A percentile compares a stretch with the other conserved stretches of the same genome.
These are phyloP conservation scores for Drosophila elegans DNA, from an alignment of 1,140 invertebrate genomes.

Conservation along the genomic window DNA sequence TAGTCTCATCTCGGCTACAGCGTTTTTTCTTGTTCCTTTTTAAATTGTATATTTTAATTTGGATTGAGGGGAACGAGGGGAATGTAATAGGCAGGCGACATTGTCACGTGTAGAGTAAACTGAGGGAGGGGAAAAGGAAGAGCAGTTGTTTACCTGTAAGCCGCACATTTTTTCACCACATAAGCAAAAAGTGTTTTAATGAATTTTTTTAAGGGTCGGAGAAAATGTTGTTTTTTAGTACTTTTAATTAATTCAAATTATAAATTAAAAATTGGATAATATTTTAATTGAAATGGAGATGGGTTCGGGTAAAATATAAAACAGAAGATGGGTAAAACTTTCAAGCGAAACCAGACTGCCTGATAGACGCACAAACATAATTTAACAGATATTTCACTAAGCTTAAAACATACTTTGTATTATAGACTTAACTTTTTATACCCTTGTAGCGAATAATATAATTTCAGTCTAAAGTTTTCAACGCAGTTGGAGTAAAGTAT, in stretches of 20 bases:
- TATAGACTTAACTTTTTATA: no score
- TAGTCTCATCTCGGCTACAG: not conserved
- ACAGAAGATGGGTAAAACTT: not conserved
- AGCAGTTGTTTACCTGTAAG: conserved; percentile 43
- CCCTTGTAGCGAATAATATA: no score
- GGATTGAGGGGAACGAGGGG: not conserved
- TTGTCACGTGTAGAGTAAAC: conserved; percentile 59
- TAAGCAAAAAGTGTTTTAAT: conserved; percentile 79
- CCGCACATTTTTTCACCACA: conserved; percentile 48
- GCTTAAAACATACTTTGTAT: no score
- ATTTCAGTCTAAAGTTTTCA: no score
- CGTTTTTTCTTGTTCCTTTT: conserved; percentile 20
- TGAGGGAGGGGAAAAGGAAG: not conserved
- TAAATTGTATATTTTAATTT: conserved; percentile 33
- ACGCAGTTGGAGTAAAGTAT: no score
- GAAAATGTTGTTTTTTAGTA: conserved; percentile 60
- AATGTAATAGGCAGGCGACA: conserved; percentile 66
- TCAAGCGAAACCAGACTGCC: not conserved
- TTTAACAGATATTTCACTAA: no score
- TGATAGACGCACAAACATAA: no score
- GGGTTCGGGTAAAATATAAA: not conserved
- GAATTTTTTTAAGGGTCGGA: conserved; percentile 60
- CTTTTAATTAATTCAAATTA: conserved; percentile 79
- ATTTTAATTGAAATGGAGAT: conserved; percentile 65
- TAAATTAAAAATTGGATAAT: conserved; percentile 71